Percentiles rank a stretch among this genome's conserved stretches.
phyloP scores from a whole-genome alignment of 2,113 vertebrate genomes.

The Phoenicopterus ruber region DNA sequence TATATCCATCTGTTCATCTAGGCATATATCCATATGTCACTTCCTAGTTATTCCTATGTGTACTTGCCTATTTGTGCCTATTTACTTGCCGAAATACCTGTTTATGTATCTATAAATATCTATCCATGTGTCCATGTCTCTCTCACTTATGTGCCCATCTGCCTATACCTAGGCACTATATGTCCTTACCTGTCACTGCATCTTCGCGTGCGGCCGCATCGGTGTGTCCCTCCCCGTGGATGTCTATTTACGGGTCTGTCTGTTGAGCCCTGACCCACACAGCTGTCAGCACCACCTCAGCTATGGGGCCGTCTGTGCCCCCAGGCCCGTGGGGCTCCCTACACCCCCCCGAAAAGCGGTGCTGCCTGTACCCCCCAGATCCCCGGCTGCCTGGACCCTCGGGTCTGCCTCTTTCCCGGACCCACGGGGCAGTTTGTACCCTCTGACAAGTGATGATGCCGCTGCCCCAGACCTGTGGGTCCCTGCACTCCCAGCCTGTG shows the following conservation, averaged over 20 bases:
- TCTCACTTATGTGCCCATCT: fast-evolving
- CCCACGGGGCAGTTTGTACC: neutral
- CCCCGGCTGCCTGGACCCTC: neutral
- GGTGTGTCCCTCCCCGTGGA: neutral
- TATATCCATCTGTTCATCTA: neutral
- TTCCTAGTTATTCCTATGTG: neutral
- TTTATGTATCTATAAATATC: neutral
- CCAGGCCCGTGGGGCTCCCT: neutral
- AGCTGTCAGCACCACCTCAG: neutral
- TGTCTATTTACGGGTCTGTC: neutral
- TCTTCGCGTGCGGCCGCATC: fast-evolving
- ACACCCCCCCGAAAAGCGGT: neutral
- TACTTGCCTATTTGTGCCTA: neutral
- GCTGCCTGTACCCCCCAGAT: neutral
- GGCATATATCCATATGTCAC: neutral
- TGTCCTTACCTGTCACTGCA: neutral
- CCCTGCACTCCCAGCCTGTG: too few relatives aligned
- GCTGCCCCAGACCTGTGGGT: too few relatives aligned
- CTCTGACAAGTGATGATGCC: neutral
- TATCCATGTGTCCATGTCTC: fast-evolving
- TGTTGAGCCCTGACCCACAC: fast-evolving
- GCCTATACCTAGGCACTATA: fast-evolving
- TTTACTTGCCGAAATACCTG: neutral
- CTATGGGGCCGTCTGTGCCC: neutral
- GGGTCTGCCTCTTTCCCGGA: neutral